Conservation (phyloP, 2,888 invertebrate genomes). For the Eristalis pertinax region DNA sequence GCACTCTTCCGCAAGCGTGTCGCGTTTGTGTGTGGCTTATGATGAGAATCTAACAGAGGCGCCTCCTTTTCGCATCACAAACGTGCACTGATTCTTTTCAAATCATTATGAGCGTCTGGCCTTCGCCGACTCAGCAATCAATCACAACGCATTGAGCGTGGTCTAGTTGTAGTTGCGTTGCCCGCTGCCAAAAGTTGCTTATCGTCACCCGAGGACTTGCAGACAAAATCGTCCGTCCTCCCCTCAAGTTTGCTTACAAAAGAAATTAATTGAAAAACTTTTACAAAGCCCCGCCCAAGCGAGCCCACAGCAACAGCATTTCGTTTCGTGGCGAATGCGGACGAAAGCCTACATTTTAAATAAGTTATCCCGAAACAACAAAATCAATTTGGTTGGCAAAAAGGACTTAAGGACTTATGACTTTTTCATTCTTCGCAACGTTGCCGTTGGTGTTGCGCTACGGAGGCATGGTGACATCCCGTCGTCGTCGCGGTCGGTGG, state of each 20-base stretch:
- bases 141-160: neutral
- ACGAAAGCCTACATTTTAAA: conserved; percentile 32
- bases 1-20: too few relatives aligned
- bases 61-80: too few relatives aligned
- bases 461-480: neutral
- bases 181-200: neutral
- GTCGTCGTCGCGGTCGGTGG: neutral
- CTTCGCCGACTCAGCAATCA: neutral
- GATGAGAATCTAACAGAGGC: too few relatives aligned
- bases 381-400: conserved; percentile 54
- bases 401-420: conserved; percentile 58
- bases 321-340: neutral
- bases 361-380: conserved; percentile 54
- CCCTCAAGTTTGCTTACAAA: conserved; percentile 11
- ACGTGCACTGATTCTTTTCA: neutral
- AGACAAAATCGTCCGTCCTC: neutral
- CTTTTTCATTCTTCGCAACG: conserved; percentile 26
- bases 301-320: neutral
- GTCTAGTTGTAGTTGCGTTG: too few relatives aligned
- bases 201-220: neutral
- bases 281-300: conserved; percentile 12
- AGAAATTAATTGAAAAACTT: conserved; percentile 41
- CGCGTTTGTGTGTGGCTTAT: too few relatives aligned
- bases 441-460: neutral
- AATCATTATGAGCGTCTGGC: neutral